A percentile compares a stretch with the other conserved stretches of the same genome.
These are phyloP conservation scores for Malurus alboscapulatus DNA, from an alignment of 2,113 vertebrate species.

Conservation along the genomic window DNA sequence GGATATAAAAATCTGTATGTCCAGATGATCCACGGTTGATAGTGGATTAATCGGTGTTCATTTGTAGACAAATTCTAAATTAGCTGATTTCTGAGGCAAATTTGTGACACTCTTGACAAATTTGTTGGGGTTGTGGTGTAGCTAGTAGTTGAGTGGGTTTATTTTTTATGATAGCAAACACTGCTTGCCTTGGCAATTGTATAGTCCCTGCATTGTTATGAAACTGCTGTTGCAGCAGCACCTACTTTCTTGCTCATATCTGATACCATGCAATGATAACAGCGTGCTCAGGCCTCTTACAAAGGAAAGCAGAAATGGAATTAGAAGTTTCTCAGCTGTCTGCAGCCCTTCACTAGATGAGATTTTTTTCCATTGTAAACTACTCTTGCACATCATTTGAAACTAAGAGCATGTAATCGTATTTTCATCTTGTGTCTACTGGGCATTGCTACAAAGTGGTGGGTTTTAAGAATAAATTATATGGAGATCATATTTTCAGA, in stretches of 20 bases:
- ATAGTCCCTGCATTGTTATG: not conserved
- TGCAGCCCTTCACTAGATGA: not conserved
- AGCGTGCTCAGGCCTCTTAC: not conserved
- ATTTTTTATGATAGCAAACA: not conserved
- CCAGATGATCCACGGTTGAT: not conserved
- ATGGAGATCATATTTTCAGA: not conserved
- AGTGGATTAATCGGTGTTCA: not conserved
- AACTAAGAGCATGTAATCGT: not conserved
- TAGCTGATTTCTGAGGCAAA: not conserved
- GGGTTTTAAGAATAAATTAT: not conserved
- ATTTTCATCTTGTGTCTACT: not conserved
- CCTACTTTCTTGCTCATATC: not conserved
- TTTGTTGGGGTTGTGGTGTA: not conserved
- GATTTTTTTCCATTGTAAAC: not conserved
- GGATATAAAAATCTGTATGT: not conserved
- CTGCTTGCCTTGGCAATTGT: not conserved
- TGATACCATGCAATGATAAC: not conserved
- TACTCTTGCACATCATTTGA: not conserved
- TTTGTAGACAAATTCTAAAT: not conserved
- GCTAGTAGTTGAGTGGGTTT: not conserved
- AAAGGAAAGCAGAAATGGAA: not conserved
- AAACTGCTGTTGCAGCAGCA: not conserved
- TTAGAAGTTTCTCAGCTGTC: not conserved
- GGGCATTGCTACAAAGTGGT: not conserved
- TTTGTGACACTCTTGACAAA: not conserved